These are phyloP conservation scores for Andrena trimmerana DNA, from an alignment of 2,888 invertebrate species.

Conservation along the genomic window DNA sequence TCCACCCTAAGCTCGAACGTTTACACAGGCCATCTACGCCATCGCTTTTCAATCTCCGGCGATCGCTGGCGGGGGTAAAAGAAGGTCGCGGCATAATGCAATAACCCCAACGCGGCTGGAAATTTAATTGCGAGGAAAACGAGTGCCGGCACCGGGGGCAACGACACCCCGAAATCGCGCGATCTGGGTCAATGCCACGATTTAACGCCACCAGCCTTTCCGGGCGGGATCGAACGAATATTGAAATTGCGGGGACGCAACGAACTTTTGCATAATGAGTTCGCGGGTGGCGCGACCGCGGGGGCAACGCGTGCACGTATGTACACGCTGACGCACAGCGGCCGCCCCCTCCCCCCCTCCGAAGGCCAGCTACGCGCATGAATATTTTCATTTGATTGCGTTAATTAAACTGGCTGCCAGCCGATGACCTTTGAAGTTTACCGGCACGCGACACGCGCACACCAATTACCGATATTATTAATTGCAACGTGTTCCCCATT, in stretches of 20 bases:
- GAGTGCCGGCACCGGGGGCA: not conserved
- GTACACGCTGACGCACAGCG: constrained; percentile 23
- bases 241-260: constrained; percentile 79
- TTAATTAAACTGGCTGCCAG: constrained; percentile 78
- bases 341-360: constrained; percentile 11
- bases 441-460: constrained; percentile 72
- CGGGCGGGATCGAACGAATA: constrained; percentile 77
- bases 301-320: constrained; percentile 29
- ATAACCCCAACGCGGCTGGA: not conserved
- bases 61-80: not conserved
- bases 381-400: constrained; percentile 83
- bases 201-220: constrained; percentile 74
- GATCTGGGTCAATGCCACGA: constrained; percentile 82
- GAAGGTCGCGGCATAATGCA: not conserved
- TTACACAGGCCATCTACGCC: not conserved
- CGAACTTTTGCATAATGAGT: constrained; percentile 83
- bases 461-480: constrained; percentile 78
- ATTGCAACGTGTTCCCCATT: constrained; percentile 67
- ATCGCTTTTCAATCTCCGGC: not conserved
- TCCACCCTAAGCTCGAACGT: no score
- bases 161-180: constrained; percentile 46
- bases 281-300: constrained; percentile 58
- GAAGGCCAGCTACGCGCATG: constrained; percentile 58
- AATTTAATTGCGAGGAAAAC: constrained; percentile 16
- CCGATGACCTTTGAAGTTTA: constrained; percentile 81